These are phyloP conservation scores for Tiphia femorata DNA, from an alignment of 2,888 invertebrate species.

Conservation along the genomic window DNA sequence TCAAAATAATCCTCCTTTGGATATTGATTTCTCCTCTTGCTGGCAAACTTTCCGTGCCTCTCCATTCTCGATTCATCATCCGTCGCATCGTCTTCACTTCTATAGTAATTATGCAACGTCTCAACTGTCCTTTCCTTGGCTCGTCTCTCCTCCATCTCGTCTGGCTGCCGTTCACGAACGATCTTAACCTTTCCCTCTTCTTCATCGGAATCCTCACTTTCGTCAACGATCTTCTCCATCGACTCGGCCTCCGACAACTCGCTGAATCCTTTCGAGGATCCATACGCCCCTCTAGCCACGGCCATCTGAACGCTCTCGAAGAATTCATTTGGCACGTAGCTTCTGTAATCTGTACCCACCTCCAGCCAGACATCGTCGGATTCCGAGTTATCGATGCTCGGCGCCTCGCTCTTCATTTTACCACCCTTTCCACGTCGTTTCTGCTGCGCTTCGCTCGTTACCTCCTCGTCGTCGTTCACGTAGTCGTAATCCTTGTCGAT, in stretches of 20 bases:
- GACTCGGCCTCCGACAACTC: constrained; percentile 49
- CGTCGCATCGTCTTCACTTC: constrained; percentile 20
- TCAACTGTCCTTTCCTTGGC: constrained; percentile 27
- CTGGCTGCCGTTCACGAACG: constrained; percentile 6
- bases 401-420: not conserved
- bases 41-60: not conserved
- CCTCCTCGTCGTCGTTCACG: constrained; percentile 25
- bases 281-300: too few relatives aligned
- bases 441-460: not conserved
- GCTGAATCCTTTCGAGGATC: constrained; percentile 22
- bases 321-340: constrained; percentile 39
- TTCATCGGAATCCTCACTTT: not conserved
- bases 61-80: constrained; percentile 7
- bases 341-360: constrained; percentile 21
- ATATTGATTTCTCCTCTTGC: not conserved
- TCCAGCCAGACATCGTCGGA: constrained; percentile 30
- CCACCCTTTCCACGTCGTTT: not conserved
- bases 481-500: constrained; percentile 30
- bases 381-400: constrained; percentile 9
- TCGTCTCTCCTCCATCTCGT: constrained; percentile 25
- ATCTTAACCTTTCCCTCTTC: constrained; percentile 8
- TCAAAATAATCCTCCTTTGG: not conserved
- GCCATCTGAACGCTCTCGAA: constrained; percentile 30
- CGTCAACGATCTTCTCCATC: not conserved
- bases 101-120: constrained; percentile 31